Evolutionary conservation across 2,797 vertebrate species (phyloP).

Genomic region (Telmatherina bonti): DNA sequence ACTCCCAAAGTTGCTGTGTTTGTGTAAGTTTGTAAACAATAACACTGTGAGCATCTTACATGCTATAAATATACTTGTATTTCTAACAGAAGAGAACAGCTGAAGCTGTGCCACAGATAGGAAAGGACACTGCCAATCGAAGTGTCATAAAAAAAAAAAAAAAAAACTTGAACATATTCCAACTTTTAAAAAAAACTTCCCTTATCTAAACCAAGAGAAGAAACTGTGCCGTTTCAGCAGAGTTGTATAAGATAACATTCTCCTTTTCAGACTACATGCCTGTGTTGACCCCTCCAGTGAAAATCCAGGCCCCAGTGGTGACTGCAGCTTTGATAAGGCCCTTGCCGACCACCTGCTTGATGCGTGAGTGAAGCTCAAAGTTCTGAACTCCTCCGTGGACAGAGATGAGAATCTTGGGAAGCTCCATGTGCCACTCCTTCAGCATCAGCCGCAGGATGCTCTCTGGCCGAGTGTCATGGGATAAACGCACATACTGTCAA

Average conservation of each 20-base stretch:
- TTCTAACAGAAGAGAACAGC: neutral
- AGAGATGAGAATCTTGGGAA: constrained; percentile 98
- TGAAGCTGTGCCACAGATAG: neutral
- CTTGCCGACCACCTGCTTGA: constrained; percentile 98
- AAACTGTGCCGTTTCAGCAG: neutral
- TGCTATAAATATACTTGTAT: constrained; percentile 3
- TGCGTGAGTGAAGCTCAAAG: constrained; percentile 96
- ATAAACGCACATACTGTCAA: constrained; percentile 92
- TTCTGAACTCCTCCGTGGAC: constrained; percentile 98
- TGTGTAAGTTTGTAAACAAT: constrained; percentile 27
- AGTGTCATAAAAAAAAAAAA: too few species aligned
- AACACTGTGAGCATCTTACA: constrained; percentile 7
- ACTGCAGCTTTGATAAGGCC: constrained; percentile 99
- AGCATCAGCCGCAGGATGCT: constrained; percentile 93
- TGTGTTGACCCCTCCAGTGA: constrained; percentile 98
- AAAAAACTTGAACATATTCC: neutral
- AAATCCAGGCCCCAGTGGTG: constrained; percentile 98
- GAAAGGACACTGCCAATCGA: neutral
- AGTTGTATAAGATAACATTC: neutral
- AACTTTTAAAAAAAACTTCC: neutral
- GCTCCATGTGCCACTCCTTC: constrained; percentile 99
- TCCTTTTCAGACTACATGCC: constrained; percentile 76
- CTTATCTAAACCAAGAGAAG: neutral
- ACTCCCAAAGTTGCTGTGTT: constrained; percentile 8
- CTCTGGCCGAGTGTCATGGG: constrained; percentile 94